These are phyloP conservation scores for Ptilodon capucinus DNA, from an alignment of 2,888 invertebrate species.

Conservation along the genomic window DNA sequence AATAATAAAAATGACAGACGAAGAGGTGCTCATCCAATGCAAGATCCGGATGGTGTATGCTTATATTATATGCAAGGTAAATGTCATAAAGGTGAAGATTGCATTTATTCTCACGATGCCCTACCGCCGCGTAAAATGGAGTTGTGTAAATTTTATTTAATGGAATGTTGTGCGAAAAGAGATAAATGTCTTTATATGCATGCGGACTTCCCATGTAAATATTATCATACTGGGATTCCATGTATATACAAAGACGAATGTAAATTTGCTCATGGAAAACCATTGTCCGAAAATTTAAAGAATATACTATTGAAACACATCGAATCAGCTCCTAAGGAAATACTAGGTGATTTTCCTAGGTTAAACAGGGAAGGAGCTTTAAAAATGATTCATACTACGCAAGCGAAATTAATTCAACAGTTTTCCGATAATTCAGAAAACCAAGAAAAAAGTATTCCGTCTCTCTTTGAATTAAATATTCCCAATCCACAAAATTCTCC, in stretches of 20 bases:
- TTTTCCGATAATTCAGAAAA: slow-evolving; percentile 57
- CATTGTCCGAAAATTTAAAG: slow-evolving; percentile 90
- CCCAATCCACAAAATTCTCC: slow-evolving; percentile 60
- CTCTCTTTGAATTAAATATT: slow-evolving; percentile 75
- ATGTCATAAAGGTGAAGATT: slow-evolving; percentile 92
- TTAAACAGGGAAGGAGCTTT: slow-evolving; percentile 90
- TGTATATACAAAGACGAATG: slow-evolving; percentile 93
- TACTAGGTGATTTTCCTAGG: slow-evolving; percentile 94
- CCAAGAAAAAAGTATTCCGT: slow-evolving; percentile 68
- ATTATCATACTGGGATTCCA: slow-evolving; percentile 95
- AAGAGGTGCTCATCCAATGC: slow-evolving; percentile 82
- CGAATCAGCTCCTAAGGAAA: slow-evolving; percentile 95
- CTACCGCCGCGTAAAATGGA: slow-evolving; percentile 94
- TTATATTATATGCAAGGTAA: slow-evolving; percentile 94
- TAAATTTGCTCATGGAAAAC: slow-evolving; percentile 95
- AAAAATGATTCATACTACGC: slow-evolving; percentile 78
- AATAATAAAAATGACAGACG: slow-evolving; percentile 79
- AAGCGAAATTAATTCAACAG: slow-evolving; percentile 71
- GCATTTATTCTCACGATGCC: slow-evolving; percentile 93
- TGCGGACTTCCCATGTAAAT: slow-evolving; percentile 98
- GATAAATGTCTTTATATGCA: slow-evolving; percentile 98
- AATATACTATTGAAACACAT: slow-evolving; percentile 88
- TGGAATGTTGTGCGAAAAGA: slow-evolving; percentile 97
- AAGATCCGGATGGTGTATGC: slow-evolving; percentile 89
- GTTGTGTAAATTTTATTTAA: slow-evolving; percentile 97